Conservation (phyloP, 2,113 vertebrate genomes). For the Charadrius vociferus region DNA sequence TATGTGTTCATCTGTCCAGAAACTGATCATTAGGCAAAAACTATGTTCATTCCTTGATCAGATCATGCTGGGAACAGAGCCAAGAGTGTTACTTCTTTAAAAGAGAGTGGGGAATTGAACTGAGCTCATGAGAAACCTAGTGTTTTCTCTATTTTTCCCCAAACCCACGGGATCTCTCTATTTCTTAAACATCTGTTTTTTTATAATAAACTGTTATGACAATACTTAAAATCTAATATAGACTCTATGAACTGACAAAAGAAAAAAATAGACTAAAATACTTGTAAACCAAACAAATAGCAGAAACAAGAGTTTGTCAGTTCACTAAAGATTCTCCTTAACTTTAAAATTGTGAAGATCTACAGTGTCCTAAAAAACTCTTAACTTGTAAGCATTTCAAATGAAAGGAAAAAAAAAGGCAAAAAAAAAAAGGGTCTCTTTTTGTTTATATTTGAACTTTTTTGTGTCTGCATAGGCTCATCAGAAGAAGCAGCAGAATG, state of each 20-base stretch:
- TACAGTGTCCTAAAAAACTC: not conserved
- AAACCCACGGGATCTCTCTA: not conserved
- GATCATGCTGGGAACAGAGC: constrained; percentile 24
- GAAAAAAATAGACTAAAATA: not conserved
- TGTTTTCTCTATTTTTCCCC: not conserved
- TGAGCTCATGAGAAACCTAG: constrained; percentile 9
- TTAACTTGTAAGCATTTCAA: not conserved
- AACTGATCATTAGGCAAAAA: constrained; percentile 38
- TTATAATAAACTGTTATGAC: constrained; percentile 23
- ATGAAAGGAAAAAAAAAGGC: not conserved
- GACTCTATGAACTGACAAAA: not conserved
- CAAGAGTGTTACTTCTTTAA: constrained; percentile 32
- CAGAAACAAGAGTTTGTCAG: not conserved
- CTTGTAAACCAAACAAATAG: not conserved
- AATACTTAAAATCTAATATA: constrained; percentile 26
- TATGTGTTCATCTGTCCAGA: constrained; percentile 8
- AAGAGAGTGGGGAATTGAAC: constrained; percentile 5
- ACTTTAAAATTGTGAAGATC: not conserved
- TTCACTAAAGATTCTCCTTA: not conserved
- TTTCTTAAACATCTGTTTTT: constrained; percentile 34
- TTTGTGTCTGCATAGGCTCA: not conserved
- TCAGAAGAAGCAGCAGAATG: not conserved
- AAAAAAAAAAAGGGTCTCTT: not conserved
- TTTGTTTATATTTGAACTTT: not conserved
- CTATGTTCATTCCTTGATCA: constrained; percentile 14